These are phyloP conservation scores for Larimichthys crocea DNA, from an alignment of 2,113 vertebrate genomes.

Conservation along the genomic window DNA sequence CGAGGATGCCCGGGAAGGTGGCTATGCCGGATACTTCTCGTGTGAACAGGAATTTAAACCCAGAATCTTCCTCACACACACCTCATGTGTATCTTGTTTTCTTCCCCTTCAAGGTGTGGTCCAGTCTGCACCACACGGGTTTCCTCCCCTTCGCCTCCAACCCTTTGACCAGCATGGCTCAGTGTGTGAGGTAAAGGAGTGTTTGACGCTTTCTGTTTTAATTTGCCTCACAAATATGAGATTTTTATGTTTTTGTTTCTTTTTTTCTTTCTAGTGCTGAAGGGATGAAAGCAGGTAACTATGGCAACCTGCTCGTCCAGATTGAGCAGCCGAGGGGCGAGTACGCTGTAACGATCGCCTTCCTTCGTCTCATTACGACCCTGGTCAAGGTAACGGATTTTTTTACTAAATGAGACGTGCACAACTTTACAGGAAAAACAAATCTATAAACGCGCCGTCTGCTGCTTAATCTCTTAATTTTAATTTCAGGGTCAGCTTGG, in stretches of 20 bases:
- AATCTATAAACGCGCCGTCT: too few relatives aligned
- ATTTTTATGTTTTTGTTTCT: not conserved
- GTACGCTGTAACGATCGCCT: slow-evolving; percentile 93
- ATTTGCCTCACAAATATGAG: not conserved
- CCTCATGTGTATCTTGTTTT: not conserved
- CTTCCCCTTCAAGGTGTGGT: slow-evolving; percentile 91
- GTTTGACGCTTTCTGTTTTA: not conserved
- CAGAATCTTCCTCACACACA: not conserved
- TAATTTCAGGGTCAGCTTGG: slow-evolving; percentile 92
- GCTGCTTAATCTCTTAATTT: not conserved
- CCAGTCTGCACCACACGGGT: slow-evolving; percentile 95
- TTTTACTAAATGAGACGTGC: not conserved
- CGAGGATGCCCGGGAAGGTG: slow-evolving; percentile 95
- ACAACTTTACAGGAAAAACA: not conserved
- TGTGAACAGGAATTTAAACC: not conserved
- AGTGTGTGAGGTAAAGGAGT: slow-evolving; percentile 89
- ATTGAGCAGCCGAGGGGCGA: slow-evolving; percentile 96
- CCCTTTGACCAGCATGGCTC: slow-evolving; percentile 90
- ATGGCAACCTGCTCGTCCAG: slow-evolving; percentile 93
- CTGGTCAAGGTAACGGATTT: slow-evolving; percentile 89
- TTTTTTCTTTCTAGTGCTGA: slow-evolving; percentile 86
- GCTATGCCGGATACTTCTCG: fast-evolving
- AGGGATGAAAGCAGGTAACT: slow-evolving; percentile 98
- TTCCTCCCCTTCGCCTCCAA: slow-evolving; percentile 94
- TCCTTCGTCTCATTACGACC: slow-evolving; percentile 93